Percentiles rank a stretch among this genome's conserved stretches.
These are phyloP conservation scores for Drosophila ohnishii DNA, from an alignment of 1,140 invertebrate genomes.

Conservation along the genomic window DNA sequence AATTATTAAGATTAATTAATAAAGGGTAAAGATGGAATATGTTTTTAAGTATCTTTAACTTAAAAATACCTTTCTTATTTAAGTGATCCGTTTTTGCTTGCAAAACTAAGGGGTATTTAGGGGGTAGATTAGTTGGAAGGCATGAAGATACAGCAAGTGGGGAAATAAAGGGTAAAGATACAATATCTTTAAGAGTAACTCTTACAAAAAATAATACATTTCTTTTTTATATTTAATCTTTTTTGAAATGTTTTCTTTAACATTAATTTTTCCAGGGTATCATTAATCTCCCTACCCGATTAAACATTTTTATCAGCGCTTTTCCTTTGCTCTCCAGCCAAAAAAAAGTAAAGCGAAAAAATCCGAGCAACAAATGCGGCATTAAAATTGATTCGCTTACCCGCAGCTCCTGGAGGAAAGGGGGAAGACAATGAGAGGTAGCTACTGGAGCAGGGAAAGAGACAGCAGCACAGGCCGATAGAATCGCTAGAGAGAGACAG, in stretches of 20 bases:
- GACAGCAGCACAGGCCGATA: neutral
- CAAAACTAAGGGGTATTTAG: too few relatives aligned
- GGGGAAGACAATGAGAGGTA: conserved; percentile 17
- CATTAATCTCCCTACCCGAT: neutral
- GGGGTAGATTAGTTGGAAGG: too few relatives aligned
- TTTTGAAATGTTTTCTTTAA: accelerated
- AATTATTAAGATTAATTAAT: too few relatives aligned
- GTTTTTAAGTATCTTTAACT: neutral
- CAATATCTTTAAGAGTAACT: too few relatives aligned
- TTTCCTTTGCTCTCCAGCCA: conserved; percentile 16
- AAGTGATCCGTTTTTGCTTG: too few relatives aligned
- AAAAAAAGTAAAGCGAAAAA: conserved; percentile 56
- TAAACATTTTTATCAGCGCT: conserved; percentile 20
- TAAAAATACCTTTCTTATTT: too few relatives aligned
- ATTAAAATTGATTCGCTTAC: conserved; percentile 79
- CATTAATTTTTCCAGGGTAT: neutral
- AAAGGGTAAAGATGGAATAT: neutral
- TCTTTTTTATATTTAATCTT: neutral
- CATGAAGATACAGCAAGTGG: too few relatives aligned
- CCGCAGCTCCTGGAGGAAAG: conserved; percentile 5
- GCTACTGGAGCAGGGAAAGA: neutral
- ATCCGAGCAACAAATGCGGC: conserved; percentile 72
- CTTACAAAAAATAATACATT: too few relatives aligned
- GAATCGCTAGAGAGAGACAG: conserved; percentile 5
- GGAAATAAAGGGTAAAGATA: too few relatives aligned